Percentiles rank a stretch among this genome's conserved stretches.
These are phyloP conservation scores for Palloptera scutellata DNA, from an alignment of 2,888 invertebrate species.

Conservation along the genomic window DNA sequence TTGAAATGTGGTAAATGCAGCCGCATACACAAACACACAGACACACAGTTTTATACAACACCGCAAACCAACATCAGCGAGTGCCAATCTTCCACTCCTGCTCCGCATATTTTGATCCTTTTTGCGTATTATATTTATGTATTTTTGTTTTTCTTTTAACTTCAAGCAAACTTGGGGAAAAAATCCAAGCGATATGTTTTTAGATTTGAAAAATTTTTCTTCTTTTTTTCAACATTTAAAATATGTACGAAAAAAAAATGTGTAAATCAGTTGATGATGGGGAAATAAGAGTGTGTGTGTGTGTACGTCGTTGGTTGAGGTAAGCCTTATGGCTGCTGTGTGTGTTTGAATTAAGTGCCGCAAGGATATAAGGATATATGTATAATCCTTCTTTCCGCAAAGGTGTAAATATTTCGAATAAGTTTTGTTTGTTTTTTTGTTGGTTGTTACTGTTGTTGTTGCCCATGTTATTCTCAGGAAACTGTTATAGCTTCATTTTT, in stretches of 20 bases:
- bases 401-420: too few relatives aligned
- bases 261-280: not conserved
- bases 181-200: slow-evolving; percentile 12
- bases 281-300: not conserved
- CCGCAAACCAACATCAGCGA: not conserved
- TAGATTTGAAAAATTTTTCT: slow-evolving; percentile 2
- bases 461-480: not conserved
- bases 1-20: slow-evolving; percentile 1
- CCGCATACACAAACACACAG: not conserved
- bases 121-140: too few relatives aligned
- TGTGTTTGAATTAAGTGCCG: not conserved
- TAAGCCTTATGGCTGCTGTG: not conserved
- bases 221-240: not conserved
- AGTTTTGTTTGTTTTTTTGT: not conserved
- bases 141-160: too few relatives aligned
- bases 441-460: not conserved
- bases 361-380: too few relatives aligned
- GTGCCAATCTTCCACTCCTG: too few relatives aligned
- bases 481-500: slow-evolving; percentile 4
- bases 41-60: not conserved
- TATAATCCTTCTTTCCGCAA: too few relatives aligned
- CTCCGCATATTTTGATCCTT: too few relatives aligned
- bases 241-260: too few relatives aligned
- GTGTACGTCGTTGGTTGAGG: not conserved
- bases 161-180: not conserved